These are phyloP conservation scores for Hemaris fuciformis DNA, from an alignment of 2,888 invertebrate genomes.

Conservation along the genomic window DNA sequence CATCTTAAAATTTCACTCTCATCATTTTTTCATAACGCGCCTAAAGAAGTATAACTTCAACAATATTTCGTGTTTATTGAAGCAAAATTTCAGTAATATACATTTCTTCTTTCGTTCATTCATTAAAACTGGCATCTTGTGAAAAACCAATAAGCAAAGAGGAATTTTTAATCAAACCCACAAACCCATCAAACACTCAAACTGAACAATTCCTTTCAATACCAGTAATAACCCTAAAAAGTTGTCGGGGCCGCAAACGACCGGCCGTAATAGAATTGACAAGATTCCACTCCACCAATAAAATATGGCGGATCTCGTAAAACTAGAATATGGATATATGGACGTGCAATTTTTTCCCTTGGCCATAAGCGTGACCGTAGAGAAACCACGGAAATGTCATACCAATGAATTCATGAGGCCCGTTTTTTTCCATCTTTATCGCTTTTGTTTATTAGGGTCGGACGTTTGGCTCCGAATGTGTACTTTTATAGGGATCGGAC, in stretches of 20 bases:
- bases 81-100: too few species aligned
- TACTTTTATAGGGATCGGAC: constrained; percentile 51
- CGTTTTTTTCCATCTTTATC: constrained; percentile 78
- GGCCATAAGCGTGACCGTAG: constrained; percentile 66
- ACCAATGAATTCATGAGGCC: constrained; percentile 79
- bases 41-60: too few species aligned
- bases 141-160: constrained; percentile 13
- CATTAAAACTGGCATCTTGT: too few species aligned
- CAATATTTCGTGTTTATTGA: too few species aligned
- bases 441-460: constrained; percentile 78
- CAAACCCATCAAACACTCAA: constrained; percentile 43
- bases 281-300: constrained; percentile 74
- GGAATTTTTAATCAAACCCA: constrained; percentile 46
- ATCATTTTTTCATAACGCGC: too few species aligned
- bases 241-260: constrained; percentile 49
- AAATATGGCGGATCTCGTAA: constrained; percentile 75
- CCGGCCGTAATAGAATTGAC: constrained; percentile 71
- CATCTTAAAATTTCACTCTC: too few species aligned
- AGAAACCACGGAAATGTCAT: constrained; percentile 74
- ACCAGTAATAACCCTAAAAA: constrained; percentile 41
- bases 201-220: constrained; percentile 60
- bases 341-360: constrained; percentile 32
- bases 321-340: constrained; percentile 50
- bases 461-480: constrained; percentile 53
- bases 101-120: too few species aligned